Base-by-base conservation (phyloP, 2,888 invertebrate species). In the Eupithecia vulgata region DNA sequence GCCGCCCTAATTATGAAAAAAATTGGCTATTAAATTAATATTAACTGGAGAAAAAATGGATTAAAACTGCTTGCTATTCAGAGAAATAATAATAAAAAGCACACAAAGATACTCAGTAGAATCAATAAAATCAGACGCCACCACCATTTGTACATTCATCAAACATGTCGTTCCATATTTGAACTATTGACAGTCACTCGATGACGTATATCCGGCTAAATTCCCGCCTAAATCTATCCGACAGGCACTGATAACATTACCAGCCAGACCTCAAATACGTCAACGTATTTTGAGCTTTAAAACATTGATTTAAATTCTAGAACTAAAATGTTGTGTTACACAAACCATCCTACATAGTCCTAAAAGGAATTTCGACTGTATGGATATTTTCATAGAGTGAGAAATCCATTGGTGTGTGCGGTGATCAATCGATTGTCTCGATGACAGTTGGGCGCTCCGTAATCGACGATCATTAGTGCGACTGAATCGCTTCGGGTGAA, bases 381-480 rank as follows among this genome's bases (percentile, higher is more conserved):
- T 57, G 57, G 8, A 1, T 21, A 5, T 57, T 25, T 1, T 5
- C 5, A 57, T 57, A 25, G 57, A 21, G 13, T 25, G 57, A 1
- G 25, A 57, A 57, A 13, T 57, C 66, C 5, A 57, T 30, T 62
- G 73, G 57, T 34, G 70, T 65, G 68, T 75, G 61, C n/a, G 65
- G 57, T 73, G 72, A 90, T 89, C 86, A 88, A 91, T 91, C 89
- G 91, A 90, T 88, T 82, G 84, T 72, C 72, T 73, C 84, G 91
- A 88, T 91, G 92, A 92, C 92, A 91, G 90, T 78, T 84, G 83
- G 82, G 85, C 82, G 88, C 79, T 83, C 89, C 87, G 86, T 91
- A 90, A 92, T 91, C 86, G 90, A 81, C 84, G 82, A 84, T 88
- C 90, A 91, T 92, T 90, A 92, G 90, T 87, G 57, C 85, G 84